Evolutionary conservation across 2,888 invertebrate genomes (phyloP).

Genomic region (Ormyrus thymus): DNA sequence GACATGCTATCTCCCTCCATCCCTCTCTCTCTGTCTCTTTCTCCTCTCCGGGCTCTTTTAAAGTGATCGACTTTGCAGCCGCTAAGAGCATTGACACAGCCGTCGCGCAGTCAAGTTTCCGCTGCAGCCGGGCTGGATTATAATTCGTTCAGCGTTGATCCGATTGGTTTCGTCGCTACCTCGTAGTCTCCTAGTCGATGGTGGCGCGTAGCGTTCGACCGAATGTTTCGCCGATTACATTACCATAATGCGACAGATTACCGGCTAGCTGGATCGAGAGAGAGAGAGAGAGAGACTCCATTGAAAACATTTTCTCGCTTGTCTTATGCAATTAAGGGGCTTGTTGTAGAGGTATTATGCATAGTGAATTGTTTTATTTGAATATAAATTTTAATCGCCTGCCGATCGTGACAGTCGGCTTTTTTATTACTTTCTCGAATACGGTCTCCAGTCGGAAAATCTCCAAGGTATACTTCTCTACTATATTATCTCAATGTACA

Average conservation of each 20-base stretch:
- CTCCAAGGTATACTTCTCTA: conserved; percentile 15
- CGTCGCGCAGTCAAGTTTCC: background rate
- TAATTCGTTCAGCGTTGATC: conserved; percentile 43
- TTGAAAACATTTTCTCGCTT: no score
- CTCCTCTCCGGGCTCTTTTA: conserved; percentile 8
- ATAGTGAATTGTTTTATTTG: no score
- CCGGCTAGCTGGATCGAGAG: background rate
- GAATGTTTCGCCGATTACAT: conserved; percentile 41
- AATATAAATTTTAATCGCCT: no score
- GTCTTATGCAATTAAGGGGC: no score
- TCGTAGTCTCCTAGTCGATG: background rate
- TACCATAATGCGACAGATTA: conserved; percentile 45
- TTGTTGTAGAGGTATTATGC: no score
- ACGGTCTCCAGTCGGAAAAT: no score
- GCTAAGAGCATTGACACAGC: conserved; percentile 35
- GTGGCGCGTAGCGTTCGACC: background rate
- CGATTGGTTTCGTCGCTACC: conserved; percentile 32
- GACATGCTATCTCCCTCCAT: conserved; percentile 32
- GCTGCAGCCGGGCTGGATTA: conserved; percentile 6
- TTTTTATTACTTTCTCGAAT: no score
- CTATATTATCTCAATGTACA: conserved; percentile 13
- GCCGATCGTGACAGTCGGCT: no score
- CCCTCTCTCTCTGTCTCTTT: conserved; percentile 12
- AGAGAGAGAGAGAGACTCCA: no score
- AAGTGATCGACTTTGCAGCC: conserved; percentile 37